These are phyloP conservation scores for Lates japonicus DNA, from an alignment of 2,797 vertebrate species.

Conservation along the genomic window DNA sequence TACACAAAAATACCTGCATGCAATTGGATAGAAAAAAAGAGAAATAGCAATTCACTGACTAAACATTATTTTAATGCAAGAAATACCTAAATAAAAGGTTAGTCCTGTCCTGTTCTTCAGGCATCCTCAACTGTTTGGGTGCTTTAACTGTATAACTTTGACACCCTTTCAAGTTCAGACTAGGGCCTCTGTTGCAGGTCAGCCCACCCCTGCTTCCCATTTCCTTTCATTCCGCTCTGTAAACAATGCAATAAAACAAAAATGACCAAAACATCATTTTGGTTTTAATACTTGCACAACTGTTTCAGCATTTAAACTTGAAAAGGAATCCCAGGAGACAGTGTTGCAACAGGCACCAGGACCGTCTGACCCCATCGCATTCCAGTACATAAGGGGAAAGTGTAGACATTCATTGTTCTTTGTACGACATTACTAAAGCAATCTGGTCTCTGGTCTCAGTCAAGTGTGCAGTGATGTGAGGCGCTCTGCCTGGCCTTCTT, in stretches of 20 bases:
- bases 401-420: constrained; percentile 79
- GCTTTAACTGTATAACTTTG: neutral
- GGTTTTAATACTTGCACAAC: constrained; percentile 1
- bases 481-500: constrained; percentile 75
- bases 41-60: neutral
- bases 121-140: neutral
- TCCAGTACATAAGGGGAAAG: constrained; percentile 79
- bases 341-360: constrained; percentile 45
- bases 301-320: constrained; percentile 9
- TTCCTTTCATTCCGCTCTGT: neutral
- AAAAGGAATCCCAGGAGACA: constrained; percentile 24
- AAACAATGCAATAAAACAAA: constrained; percentile 28
- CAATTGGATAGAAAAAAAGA: neutral
- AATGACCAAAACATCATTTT: constrained; percentile 9
- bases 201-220: neutral
- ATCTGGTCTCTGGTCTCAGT: constrained; percentile 86
- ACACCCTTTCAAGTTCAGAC: constrained; percentile 20
- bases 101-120: neutral
- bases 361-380: constrained; percentile 16
- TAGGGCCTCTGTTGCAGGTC: neutral
- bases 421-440: constrained; percentile 86
- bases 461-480: constrained; percentile 81
- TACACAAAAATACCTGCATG: neutral
- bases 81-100: neutral
- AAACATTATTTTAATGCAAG: neutral